phyloP scores from a whole-genome alignment of 2,113 vertebrate species.

The Grus americana region DNA sequence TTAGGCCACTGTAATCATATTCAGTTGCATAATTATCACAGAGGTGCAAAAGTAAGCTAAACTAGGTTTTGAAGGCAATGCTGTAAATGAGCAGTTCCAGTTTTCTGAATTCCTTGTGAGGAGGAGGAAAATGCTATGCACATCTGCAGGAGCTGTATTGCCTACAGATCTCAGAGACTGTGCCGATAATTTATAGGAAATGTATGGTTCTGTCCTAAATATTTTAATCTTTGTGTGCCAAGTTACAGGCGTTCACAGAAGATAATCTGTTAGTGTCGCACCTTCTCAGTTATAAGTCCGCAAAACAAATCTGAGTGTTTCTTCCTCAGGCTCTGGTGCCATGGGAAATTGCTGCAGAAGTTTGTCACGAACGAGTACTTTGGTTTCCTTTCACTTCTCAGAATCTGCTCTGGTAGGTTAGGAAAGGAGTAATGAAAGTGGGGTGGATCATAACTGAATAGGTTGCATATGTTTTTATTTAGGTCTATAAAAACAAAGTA shows the following conservation, averaged over 20 bases:
- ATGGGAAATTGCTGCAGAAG: neutral
- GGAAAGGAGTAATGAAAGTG: neutral
- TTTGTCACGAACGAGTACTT: neutral
- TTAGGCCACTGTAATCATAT: constrained; percentile 41
- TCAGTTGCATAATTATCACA: constrained; percentile 49
- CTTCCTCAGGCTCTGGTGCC: neutral
- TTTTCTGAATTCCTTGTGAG: neutral
- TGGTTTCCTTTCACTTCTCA: neutral
- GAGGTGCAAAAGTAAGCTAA: constrained; percentile 7
- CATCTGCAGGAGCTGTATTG: neutral
- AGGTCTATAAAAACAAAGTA: neutral
- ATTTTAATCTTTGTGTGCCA: neutral
- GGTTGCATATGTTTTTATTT: neutral
- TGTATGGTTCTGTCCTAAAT: neutral
- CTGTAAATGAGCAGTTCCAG: neutral
- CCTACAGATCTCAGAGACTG: neutral
- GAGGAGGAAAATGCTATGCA: neutral
- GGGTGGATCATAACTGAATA: neutral
- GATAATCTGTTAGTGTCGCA: neutral
- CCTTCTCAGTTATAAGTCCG: neutral
- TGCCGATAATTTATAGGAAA: neutral
- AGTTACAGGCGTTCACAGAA: neutral
- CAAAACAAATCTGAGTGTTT: neutral
- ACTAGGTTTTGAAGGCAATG: neutral
- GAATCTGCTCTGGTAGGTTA: neutral